Evolutionary conservation across 2,888 invertebrate genomes (phyloP), one percentile per base, ranked within the genome.

Genomic region (Rotaria socialis): DNA sequence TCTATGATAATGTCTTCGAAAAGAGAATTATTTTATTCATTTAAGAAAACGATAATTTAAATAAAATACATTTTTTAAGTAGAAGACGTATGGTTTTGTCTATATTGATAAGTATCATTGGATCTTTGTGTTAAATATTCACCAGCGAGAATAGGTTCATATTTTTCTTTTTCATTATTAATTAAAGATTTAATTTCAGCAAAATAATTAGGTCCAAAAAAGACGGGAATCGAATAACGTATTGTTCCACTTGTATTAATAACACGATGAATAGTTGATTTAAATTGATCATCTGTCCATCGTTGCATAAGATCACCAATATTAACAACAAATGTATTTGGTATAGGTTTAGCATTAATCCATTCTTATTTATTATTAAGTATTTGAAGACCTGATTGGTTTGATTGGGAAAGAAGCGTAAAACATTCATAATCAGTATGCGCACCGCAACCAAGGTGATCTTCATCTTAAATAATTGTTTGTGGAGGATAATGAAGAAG

Each of bases 301-400:
- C 93, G 92, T 41, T 94, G 94, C 86, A 95, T 92, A 85, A 94
- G 92, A 89, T 95, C 94, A 35, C 94, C 95, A 47, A 94, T 93
- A 89, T 94, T 94, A 55, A 95, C 93, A 84, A 95, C 92, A 88
- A 95, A 94, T 50, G 95, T 94, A 55, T 94, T 94, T 0, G 94
- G 94, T 85, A 95, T 92, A 89, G 95, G 94, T 0, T 94, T 94
- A 6, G 94, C 94, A 60, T 94, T 93, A 89, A 94, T 93, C 94
- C 94, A 95, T 88, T 93, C 93, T 56, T 94, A 93, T 88, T 93
- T 93, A 85, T 93, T 93, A 87, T 93, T 91, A 90, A 93, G 93
- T 74, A 94, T 93, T 93, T 93, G 90, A 22, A 88, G 50, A 16
- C 41, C 67, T 43, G 74, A 27, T 85, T 19, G 19, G n/a, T 50